Evolutionary conservation across 2,797 vertebrate genomes (phyloP).

Genomic region (Rachycentron canadum): DNA sequence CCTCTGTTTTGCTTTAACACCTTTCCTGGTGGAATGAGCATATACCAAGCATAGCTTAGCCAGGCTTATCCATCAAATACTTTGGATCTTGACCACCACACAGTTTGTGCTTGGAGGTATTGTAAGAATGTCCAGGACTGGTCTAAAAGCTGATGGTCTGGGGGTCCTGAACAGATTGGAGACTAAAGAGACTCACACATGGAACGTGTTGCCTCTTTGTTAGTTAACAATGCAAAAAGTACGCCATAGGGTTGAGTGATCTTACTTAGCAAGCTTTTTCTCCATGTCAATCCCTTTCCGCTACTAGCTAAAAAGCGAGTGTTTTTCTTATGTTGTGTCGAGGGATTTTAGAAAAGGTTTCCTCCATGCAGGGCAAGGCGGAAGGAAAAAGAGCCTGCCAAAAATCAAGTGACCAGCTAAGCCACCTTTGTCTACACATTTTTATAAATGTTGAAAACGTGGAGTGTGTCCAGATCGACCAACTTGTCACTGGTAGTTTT

Average conservation of each 20-base stretch:
- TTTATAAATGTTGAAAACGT: constrained; percentile 32
- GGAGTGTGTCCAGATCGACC: constrained; percentile 38
- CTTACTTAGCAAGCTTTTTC: background rate
- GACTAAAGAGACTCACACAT: background rate
- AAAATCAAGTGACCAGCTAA: constrained; percentile 13
- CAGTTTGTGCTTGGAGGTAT: constrained; percentile 40
- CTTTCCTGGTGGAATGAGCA: constrained; percentile 27
- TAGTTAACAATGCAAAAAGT: background rate
- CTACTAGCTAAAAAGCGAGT: background rate
- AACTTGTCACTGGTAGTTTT: constrained; percentile 72
- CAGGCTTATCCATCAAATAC: constrained; percentile 44
- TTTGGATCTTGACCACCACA: constrained; percentile 38
- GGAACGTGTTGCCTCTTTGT: background rate
- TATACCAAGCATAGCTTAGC: constrained; percentile 43
- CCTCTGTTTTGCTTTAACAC: constrained; percentile 20
- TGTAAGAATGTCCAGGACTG: constrained; percentile 50
- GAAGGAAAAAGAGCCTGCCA: constrained; percentile 17
- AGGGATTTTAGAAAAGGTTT: constrained; percentile 20
- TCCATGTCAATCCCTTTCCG: background rate
- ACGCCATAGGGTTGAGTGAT: background rate
- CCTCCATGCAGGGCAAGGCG: background rate
- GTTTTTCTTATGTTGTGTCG: background rate
- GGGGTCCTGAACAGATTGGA: constrained; percentile 2
- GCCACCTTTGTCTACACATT: constrained; percentile 14
- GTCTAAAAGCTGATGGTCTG: constrained; percentile 8